A percentile compares a stretch with the other conserved stretches of the same genome.
phyloP scores from a whole-genome alignment of 1,140 invertebrate species.

The Drosophila erecta region DNA sequence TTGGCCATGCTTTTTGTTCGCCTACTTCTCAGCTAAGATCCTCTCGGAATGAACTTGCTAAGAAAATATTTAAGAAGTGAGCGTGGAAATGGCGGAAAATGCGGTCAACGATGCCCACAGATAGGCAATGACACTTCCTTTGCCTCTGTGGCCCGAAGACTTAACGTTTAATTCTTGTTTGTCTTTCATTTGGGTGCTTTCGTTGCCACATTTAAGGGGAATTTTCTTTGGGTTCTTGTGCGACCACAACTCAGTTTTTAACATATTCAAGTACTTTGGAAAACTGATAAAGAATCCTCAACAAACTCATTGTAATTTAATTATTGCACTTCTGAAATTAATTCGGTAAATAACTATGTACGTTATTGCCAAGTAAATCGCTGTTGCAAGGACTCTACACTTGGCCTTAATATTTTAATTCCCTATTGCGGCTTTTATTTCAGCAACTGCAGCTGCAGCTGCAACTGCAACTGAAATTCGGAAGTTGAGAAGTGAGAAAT shows the following conservation, averaged over 20 bases:
- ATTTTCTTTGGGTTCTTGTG: slow-evolving; percentile 16
- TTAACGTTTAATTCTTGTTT: slow-evolving; percentile 11
- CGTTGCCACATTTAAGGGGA: slow-evolving; percentile 31
- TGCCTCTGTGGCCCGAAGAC: slow-evolving; percentile 1
- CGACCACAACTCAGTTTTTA: slow-evolving; percentile 34
- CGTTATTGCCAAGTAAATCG: too few relatives aligned
- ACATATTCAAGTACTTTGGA: too few relatives aligned
- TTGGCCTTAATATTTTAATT: not conserved
- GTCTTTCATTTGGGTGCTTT: slow-evolving; percentile 7
- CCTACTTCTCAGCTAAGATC: slow-evolving; percentile 8
- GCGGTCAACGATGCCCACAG: slow-evolving; percentile 8
- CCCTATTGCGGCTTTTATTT: slow-evolving; percentile 2
- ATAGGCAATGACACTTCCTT: slow-evolving; percentile 42
- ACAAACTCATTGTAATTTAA: too few relatives aligned
- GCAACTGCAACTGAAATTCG: not conserved
- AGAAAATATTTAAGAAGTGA: slow-evolving; percentile 68
- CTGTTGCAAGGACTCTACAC: too few relatives aligned
- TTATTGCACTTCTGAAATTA: too few relatives aligned
- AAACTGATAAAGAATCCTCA: too few relatives aligned
- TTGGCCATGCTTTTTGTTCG: slow-evolving; percentile 31
- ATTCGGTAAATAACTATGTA: too few relatives aligned
- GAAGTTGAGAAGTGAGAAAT: slow-evolving; percentile 2
- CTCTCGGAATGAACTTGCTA: slow-evolving; percentile 45
- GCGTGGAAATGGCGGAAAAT: slow-evolving; percentile 7
- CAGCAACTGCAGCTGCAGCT: too few relatives aligned